Conservation (phyloP, 2,797 vertebrate genomes). For the Mormyrus hasselquistii region DNA sequence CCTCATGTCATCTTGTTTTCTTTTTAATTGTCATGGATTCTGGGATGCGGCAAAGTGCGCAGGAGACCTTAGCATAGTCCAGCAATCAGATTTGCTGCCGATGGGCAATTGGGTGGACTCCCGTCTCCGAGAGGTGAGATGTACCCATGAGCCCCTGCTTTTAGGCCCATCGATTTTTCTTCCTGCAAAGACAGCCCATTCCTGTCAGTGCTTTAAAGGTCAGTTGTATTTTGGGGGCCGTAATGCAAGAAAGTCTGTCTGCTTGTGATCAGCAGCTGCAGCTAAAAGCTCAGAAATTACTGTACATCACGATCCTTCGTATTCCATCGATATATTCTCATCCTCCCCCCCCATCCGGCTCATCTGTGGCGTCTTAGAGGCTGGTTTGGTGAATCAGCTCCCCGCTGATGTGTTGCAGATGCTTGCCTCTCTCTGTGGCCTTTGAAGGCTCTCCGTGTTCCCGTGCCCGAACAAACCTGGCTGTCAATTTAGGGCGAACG, state of each 20-base stretch:
- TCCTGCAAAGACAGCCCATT: not conserved
- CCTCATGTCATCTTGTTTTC: not conserved
- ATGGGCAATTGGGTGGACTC: not conserved
- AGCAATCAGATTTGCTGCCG: not conserved
- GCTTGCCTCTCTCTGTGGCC: not conserved
- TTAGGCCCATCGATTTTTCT: not conserved
- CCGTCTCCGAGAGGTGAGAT: not conserved
- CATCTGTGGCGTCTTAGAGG: not conserved
- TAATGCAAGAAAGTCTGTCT: slow-evolving; percentile 9
- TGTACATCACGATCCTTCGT: not conserved
- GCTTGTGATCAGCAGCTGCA: not conserved
- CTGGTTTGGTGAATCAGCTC: slow-evolving; percentile 2
- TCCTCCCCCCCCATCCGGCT: not conserved
- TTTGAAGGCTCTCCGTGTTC: not conserved
- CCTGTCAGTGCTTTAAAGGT: not conserved
- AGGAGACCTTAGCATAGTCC: not conserved
- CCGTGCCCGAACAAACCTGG: not conserved
- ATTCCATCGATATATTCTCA: not conserved
- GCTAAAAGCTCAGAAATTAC: not conserved
- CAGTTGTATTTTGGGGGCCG: not conserved
- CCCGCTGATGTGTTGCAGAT: not conserved
- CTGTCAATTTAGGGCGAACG: not conserved
- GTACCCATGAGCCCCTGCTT: not conserved
- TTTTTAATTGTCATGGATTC: not conserved
- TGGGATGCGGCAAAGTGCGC: not conserved